These are phyloP conservation scores for Campylomormyrus numenius DNA, from an alignment of 2,113 vertebrate species.

Conservation along the genomic window DNA sequence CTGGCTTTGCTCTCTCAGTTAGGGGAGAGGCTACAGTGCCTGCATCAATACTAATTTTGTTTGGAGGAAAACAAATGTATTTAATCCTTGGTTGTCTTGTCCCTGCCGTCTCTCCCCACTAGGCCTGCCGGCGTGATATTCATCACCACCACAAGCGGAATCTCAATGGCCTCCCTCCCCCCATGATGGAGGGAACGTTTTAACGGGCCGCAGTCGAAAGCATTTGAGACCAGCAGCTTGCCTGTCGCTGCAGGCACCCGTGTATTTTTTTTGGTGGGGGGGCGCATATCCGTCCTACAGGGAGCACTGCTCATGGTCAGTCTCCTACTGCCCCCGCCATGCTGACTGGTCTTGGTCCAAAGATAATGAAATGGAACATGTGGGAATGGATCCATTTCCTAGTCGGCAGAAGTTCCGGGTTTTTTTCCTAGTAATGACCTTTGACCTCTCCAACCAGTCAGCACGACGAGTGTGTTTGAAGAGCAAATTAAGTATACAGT, in stretches of 20 bases:
- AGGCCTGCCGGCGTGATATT: slow-evolving; percentile 18
- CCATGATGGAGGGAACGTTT: not conserved
- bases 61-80: slow-evolving; percentile 58
- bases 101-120: slow-evolving; percentile 15
- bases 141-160: slow-evolving; percentile 14
- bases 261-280: not conserved
- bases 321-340: not conserved
- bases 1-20: slow-evolving; percentile 33
- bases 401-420: not conserved
- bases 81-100: slow-evolving; percentile 58
- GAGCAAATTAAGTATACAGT: not conserved
- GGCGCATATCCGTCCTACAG: not conserved
- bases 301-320: not conserved
- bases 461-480: not conserved
- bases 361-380: not conserved
- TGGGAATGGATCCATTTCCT: not conserved
- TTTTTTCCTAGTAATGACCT: not conserved
- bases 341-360: not conserved
- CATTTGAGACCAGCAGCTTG: not conserved
- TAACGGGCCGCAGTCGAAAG: not conserved
- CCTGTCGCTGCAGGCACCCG: not conserved
- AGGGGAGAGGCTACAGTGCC: slow-evolving; percentile 32
- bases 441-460: not conserved
- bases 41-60: slow-evolving; percentile 58
- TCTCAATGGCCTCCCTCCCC: not conserved